Conservation (phyloP, 2,797 vertebrate genomes). For the Catamblyrhynchus diadema region DNA sequence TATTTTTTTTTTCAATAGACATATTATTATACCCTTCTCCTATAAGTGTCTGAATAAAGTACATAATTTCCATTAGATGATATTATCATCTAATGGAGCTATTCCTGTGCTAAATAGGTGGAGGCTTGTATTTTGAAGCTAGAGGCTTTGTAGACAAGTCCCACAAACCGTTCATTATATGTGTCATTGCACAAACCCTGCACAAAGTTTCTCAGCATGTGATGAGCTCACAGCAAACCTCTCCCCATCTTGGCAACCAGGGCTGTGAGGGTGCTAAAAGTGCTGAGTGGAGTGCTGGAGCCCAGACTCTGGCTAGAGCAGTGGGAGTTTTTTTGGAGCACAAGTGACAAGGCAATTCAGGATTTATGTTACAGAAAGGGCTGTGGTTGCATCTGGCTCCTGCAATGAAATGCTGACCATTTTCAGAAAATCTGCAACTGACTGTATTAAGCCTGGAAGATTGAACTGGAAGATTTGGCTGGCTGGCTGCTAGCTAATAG, state of each 20-base stretch:
- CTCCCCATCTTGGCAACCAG: background rate
- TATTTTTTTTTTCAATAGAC: background rate
- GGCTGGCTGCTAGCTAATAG: background rate
- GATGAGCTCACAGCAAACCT: background rate
- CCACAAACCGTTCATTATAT: fast-evolving
- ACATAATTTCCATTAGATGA: background rate
- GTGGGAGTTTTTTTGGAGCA: fast-evolving
- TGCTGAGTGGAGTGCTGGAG: background rate
- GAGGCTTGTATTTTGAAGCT: background rate
- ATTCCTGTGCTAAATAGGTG: background rate
- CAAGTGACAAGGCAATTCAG: background rate
- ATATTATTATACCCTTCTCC: background rate
- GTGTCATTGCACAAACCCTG: background rate
- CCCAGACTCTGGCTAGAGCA: background rate
- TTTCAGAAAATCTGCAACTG: background rate
- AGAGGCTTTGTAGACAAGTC: background rate
- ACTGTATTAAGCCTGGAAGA: background rate
- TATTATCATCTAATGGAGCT: background rate
- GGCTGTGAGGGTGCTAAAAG: background rate
- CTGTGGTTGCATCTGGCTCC: background rate
- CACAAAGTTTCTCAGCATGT: background rate
- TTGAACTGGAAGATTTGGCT: background rate
- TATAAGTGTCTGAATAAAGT: background rate
- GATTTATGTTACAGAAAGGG: background rate
- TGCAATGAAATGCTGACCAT: background rate